Base-by-base conservation (phyloP, 35 echinoderm and acorn worm species). In the Hemicentrotus pulcherrimus region DNA sequence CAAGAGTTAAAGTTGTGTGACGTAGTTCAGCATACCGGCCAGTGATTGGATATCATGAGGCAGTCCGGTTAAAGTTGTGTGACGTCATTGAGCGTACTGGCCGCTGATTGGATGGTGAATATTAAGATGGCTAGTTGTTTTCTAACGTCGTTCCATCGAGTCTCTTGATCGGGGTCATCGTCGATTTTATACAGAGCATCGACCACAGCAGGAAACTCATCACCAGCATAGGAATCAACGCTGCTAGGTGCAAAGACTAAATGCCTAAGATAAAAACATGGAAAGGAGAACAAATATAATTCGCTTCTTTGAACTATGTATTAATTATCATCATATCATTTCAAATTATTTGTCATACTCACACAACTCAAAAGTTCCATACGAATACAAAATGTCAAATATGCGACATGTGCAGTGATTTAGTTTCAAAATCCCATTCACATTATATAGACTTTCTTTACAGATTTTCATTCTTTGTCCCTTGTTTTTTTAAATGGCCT, bases 201-300 rank as follows among this genome's bases (percentile, higher is more conserved):
- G 7, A 99, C 94, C 15, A 99, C 95, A 22, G 97, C 98, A 4
- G 98, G 96, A 86, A 99, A 99, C 31, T 95, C 96, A 31, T 94
- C 96, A 47, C 96, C 97, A 9, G 96, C 47, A 52, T 99, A 99
- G 58, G 88, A 96, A 86, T 99, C 86, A 16, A 95, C 96, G 86
- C 97, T 99, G 96, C 98, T 99, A 2, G 98, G 98, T 32, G 98
- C 96, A 90, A 96, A 99, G 1, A 99, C 94, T 31, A 99, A 61
- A 70, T 99, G 98, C 47, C 98, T 99, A 93, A 0, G 94, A 55
- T 5, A 52, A 88, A 13, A 97, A 28, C 31, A 22, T 11, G 35
- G 7, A 47, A 95, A 59, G 33, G 31, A 45, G 52, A 95, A 95
- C 32, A 86, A 91, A 0, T 59, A 41, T 41, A 41, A 41, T 41